phyloP scores from a whole-genome alignment of 30 jellyfish, hydroid and myxozoan genomes.

The Cassiopea xamachana region DNA sequence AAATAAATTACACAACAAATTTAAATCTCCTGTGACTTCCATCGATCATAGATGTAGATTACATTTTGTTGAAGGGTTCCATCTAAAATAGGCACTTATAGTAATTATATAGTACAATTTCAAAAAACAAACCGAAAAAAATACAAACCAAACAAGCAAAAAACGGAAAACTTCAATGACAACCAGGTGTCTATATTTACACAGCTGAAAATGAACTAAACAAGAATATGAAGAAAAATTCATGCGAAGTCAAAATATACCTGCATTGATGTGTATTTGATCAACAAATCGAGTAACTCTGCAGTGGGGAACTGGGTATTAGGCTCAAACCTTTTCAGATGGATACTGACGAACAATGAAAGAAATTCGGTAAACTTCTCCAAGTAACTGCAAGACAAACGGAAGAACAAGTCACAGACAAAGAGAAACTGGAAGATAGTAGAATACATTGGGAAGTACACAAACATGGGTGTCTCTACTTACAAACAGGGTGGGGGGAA shows the following conservation, averaged over 20 bases:
- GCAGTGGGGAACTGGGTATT: conserved; percentile 82
- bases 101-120: no score
- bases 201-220: no score
- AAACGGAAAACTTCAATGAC: no score
- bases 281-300: conserved; percentile 76
- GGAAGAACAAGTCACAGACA: background rate
- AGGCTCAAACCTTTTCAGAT: conserved; percentile 94
- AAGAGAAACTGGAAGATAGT: background rate
- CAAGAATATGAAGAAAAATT: no score
- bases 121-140: no score
- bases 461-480: background rate
- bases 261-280: conserved; percentile 85
- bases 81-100: no score
- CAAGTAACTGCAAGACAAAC: conserved; percentile 78
- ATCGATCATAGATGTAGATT: no score
- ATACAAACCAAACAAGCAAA: no score
- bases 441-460: background rate
- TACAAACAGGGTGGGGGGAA: background rate
- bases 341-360: conserved; percentile 86
- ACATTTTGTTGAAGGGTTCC: no score
- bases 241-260: conserved; percentile 21
- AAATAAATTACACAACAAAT: no score
- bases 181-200: no score
- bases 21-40: no score
- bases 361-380: conserved; percentile 96